Conservation (phyloP, 2,113 vertebrate genomes). For the Tichodroma muraria region DNA sequence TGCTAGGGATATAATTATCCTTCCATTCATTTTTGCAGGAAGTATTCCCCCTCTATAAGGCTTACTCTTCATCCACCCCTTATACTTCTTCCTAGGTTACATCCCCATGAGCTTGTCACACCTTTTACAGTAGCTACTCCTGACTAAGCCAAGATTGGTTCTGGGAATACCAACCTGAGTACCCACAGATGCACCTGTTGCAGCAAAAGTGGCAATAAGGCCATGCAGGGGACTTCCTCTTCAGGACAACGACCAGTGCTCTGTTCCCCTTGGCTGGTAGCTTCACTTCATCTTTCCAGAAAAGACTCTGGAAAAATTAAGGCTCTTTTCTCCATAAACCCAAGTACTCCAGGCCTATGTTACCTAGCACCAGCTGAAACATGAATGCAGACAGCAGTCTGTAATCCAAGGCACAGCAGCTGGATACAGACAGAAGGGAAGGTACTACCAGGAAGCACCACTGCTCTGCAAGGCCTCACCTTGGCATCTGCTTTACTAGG, state of each 20-base stretch:
- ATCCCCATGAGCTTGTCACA: background rate
- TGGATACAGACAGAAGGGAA: background rate
- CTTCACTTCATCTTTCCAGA: background rate
- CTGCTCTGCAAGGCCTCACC: background rate
- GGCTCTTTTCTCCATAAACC: background rate
- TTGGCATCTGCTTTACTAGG: background rate
- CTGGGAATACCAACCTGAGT: background rate
- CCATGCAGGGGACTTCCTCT: background rate
- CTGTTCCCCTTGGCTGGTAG: background rate
- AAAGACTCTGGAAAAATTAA: background rate
- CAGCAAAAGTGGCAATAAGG: background rate
- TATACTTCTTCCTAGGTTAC: constrained; percentile 45
- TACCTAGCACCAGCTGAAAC: background rate
- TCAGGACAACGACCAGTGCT: background rate
- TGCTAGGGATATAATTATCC: constrained; percentile 63
- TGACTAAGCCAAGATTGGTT: background rate
- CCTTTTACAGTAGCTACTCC: background rate
- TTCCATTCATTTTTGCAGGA: constrained; percentile 62
- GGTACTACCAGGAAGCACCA: background rate
- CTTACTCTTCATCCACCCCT: background rate
- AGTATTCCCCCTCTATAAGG: constrained; percentile 48
- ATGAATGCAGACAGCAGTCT: background rate
- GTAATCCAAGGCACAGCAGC: background rate
- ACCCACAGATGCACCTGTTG: background rate
- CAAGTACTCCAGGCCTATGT: background rate